Conservation (phyloP, 2,888 invertebrate species). For the Phorcus lineatus region DNA sequence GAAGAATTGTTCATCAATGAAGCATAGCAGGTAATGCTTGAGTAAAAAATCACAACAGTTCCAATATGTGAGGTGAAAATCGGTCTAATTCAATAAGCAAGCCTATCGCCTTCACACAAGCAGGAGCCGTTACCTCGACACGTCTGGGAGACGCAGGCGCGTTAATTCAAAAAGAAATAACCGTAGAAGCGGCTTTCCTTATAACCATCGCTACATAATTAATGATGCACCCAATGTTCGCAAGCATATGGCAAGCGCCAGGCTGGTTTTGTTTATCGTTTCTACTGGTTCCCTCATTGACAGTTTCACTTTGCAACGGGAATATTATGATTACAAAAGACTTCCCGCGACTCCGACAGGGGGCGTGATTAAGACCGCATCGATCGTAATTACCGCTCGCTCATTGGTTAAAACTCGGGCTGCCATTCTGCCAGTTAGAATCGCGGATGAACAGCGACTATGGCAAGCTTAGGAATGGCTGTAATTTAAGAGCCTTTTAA, state of each 20-base stretch:
- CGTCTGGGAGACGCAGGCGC: background rate
- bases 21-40: too few relatives aligned
- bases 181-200: background rate
- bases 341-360: background rate
- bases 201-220: conserved; percentile 30
- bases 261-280: conserved; percentile 23
- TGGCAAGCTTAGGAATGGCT: background rate
- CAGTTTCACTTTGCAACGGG: conserved; percentile 40
- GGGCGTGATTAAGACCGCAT: conserved; percentile 23
- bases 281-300: conserved; percentile 46
- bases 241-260: conserved; percentile 33
- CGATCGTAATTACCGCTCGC: conserved; percentile 28
- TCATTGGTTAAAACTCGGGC: conserved; percentile 21
- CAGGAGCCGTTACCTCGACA: background rate
- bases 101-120: background rate
- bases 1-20: too few relatives aligned
- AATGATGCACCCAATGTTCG: conserved; percentile 26
- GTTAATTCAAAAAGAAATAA: conserved; percentile 17
- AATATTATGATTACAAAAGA: conserved; percentile 51
- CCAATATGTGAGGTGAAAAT: too few relatives aligned
- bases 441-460: background rate
- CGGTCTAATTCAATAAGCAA: background rate
- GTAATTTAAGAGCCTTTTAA: conserved; percentile 11
- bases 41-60: too few relatives aligned
- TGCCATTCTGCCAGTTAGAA: conserved; percentile 22